Base-by-base conservation (phyloP, 2,113 vertebrate genomes). In the Gasterosteus nipponicus region DNA sequence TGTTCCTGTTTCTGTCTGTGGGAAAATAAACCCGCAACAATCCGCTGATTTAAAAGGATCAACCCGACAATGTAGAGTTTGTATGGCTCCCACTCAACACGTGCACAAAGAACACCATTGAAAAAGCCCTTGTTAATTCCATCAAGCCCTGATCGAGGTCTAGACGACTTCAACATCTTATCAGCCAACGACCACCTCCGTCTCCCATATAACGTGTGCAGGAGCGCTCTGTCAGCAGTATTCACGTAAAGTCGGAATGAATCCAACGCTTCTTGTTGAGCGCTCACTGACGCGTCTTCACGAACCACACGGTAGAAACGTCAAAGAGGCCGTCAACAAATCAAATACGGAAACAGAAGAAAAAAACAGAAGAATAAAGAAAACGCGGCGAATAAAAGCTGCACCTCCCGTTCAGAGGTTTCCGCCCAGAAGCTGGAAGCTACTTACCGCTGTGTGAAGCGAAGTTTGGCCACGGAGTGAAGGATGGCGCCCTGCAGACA, bases 401-500 rank as follows among this genome's bases (percentile, higher is more conserved):
- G 22, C 42, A 11, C 0, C 4, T 15, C 42, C 42, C 2, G 16
- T 53, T n/a, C 7, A 26, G 19, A 47, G 67, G 60, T 3, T 26
- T 31, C 10, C 14, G 51, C 38, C 10, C 2, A 49, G 31, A 76
- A 47, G 76, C 9, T 11, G 22, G 63, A 64, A 61, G 7, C 35
- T 84, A 92, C 93, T 93, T 89, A 95, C 82, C 83, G 19, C 35
- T 22, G 73, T 67, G 79, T 79, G 64, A 84, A 92, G 78, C 83
- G 41, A 54, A 75, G 54, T 81, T 62, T 70, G 46, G 31, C 69
- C 12, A 31, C 64, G 11, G 51, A 71, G 54, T 51, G 44, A 76
- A 33, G 44, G 75, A 80, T 63, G 33, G 31, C 15, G 38, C 51
- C 59, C 44, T 86, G 84, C 80, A 69, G 76, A 82, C 80, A 49